These are phyloP conservation scores for Etia nguti DNA, from an alignment of 2,113 vertebrate genomes.

Conservation along the genomic window DNA sequence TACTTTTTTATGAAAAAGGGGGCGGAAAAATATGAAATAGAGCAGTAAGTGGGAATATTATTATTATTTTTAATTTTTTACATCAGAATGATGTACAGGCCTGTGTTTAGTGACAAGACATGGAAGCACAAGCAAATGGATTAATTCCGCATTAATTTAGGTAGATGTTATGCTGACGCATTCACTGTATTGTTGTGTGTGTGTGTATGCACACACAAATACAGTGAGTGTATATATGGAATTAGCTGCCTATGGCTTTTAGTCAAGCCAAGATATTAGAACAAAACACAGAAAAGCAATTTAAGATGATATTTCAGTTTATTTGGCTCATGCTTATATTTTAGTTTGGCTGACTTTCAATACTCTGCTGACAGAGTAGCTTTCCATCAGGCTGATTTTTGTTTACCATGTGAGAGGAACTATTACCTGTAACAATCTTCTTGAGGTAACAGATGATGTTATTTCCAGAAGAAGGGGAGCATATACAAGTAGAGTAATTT, in stretches of 20 bases:
- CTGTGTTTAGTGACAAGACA: neutral
- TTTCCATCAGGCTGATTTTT: neutral
- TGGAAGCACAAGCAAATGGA: neutral
- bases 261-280: neutral
- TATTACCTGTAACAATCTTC: neutral
- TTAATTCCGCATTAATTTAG: neutral
- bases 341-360: neutral
- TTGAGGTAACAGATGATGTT: rapidly evolving
- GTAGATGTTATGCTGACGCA: neutral
- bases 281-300: neutral
- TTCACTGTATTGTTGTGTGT: neutral
- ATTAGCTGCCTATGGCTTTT: neutral
- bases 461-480: neutral
- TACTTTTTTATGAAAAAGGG: neutral
- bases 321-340: neutral
- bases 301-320: rapidly evolving
- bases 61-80: neutral
- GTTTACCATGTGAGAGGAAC: neutral
- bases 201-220: neutral
- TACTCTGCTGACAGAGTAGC: neutral
- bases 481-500: neutral
- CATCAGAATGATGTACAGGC: neutral
- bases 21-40: conserved; percentile 66
- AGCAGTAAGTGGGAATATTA: conserved; percentile 37
- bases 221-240: neutral